Evolutionary conservation across 2,888 invertebrate species (phyloP), one percentile per base, ranked within the genome.

Genomic region (Ectropis crepuscularia): DNA sequence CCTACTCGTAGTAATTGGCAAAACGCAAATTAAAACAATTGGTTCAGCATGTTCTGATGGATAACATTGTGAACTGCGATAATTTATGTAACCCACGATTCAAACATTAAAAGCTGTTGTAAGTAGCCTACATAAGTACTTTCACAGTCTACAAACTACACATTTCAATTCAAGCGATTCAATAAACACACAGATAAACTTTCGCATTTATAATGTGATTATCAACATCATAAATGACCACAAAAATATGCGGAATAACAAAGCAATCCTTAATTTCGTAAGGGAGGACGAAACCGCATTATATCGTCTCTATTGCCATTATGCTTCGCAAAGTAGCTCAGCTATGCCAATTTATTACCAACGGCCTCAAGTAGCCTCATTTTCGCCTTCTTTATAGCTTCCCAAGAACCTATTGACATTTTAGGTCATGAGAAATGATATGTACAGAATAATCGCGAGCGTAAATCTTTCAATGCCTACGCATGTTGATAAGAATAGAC

Each of bases 331-430:
- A 36, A 41, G 72, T 73, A 74, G 53, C 71, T 65, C 65, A 61
- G 53, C 67, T 68, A 72, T 74, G 71, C 72, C 69, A 73, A 75
- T 74, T 73, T 73, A 76, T 78, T 74, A 75, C 71, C 67, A 69
- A 71, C 75, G 75, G 66, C 77, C 77, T 72, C 71, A 73, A 71
- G 71, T 75, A 78, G 66, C 78, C 78, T 72, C 70, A 72, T 78
- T 77, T 75, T 48, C 58, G 55, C 63, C 65, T 65, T 72, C 73
- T 78, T 77, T 75, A 78, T 75, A 67, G 75, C 70, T 72, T 77
- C 67, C 67, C 69, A 74, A 65, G 61, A 72, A 73, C 74, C 70
- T 67, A 72, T 72, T 68, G 66, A 50, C 61, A 69, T 70, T 78
- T 74, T 75, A 64, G 73, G 72, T 70, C 71, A 65, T 55, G 57